Evolutionary conservation across 2,888 invertebrate genomes (phyloP).

Genomic region (Sphecodes monilicornis): DNA sequence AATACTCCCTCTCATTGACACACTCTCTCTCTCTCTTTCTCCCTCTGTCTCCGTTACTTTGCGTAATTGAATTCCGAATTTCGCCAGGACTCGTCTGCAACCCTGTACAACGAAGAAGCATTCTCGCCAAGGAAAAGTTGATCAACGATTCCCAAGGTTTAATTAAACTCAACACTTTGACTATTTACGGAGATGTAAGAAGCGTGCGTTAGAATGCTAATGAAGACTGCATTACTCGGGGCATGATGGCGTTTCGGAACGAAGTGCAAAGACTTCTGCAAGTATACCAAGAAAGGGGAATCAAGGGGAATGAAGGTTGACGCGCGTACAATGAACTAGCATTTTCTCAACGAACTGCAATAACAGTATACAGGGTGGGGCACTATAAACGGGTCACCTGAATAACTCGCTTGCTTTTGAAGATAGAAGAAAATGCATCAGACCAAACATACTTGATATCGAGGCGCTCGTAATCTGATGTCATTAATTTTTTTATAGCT

Average conservation of each 20-base stretch:
- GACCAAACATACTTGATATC: too few species aligned
- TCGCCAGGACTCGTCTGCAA: background rate
- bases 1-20: background rate
- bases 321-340: background rate
- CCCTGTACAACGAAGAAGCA: background rate
- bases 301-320: background rate
- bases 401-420: too few species aligned
- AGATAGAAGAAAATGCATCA: too few species aligned
- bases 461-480: too few species aligned
- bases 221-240: background rate
- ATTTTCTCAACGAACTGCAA: background rate
- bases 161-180: conserved; percentile 17
- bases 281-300: background rate
- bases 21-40: background rate
- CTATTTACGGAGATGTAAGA: conserved; percentile 15
- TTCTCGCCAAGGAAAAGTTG: conserved; percentile 3
- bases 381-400: too few species aligned
- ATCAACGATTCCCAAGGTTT: conserved; percentile 19
- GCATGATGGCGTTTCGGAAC: background rate
- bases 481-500: too few species aligned
- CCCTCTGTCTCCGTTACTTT: background rate
- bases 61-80: conserved; percentile 21
- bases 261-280: background rate
- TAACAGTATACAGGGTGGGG: too few species aligned
- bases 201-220: conserved; percentile 10